Evolutionary conservation across 2,888 invertebrate species (phyloP).

Genomic region (Sphecodes monilicornis): DNA sequence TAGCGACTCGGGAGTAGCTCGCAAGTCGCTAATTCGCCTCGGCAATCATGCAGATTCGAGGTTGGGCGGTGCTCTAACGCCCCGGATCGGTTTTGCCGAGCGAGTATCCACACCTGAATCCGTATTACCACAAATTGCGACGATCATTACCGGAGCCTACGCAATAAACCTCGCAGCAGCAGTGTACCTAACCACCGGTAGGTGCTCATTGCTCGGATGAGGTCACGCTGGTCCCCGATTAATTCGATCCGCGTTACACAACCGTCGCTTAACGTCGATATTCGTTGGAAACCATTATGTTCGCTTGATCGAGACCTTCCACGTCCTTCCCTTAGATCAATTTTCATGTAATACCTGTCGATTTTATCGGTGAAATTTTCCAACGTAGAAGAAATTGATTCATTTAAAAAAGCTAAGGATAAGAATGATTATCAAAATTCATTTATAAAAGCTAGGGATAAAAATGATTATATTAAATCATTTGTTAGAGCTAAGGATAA

Average conservation of each 20-base stretch:
- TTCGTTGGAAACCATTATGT: neutral
- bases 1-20: neutral
- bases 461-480: too few relatives aligned
- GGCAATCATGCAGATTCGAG: conserved; percentile 25
- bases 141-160: conserved; percentile 74
- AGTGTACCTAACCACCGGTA: conserved; percentile 32
- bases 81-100: neutral
- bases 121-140: conserved; percentile 67
- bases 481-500: too few relatives aligned
- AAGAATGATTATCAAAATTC: too few relatives aligned
- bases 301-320: neutral
- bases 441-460: too few relatives aligned
- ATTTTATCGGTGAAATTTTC: too few relatives aligned
- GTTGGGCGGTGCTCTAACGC: conserved; percentile 16
- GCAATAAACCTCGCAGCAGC: conserved; percentile 42
- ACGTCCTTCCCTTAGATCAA: neutral
- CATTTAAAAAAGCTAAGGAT: too few relatives aligned
- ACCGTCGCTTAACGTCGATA: conserved; percentile 7
- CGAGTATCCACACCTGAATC: conserved; percentile 14
- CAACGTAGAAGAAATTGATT: too few relatives aligned
- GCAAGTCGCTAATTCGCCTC: neutral
- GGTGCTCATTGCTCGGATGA: conserved; percentile 53
- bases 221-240: conserved; percentile 60
- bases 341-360: neutral
- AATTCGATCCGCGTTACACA: conserved; percentile 57